These are phyloP conservation scores for Girardinichthys multiradiatus DNA, from an alignment of 2,113 vertebrate genomes.

Conservation along the genomic window DNA sequence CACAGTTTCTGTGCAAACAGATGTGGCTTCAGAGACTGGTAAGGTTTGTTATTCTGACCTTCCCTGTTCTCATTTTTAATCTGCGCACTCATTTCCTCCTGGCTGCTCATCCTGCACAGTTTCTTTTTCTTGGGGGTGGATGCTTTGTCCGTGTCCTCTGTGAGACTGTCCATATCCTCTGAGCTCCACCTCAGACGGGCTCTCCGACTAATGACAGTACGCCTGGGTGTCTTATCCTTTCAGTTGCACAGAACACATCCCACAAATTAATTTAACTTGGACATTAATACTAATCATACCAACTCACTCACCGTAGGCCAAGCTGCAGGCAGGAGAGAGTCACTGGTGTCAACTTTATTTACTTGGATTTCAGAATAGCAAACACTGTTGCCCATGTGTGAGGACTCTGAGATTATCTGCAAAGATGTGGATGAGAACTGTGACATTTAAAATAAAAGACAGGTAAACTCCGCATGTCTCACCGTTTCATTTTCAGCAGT, in stretches of 20 bases:
- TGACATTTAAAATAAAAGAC: neutral
- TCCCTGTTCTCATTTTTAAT: constrained; percentile 66
- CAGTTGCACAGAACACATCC: constrained; percentile 6
- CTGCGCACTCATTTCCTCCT: constrained; percentile 55
- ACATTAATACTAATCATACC: neutral
- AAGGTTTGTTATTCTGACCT: constrained; percentile 49
- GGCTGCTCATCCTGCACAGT: constrained; percentile 53
- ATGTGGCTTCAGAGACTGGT: neutral
- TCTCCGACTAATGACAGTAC: constrained; percentile 53
- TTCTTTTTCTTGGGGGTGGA: constrained; percentile 66
- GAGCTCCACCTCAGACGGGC: constrained; percentile 62
- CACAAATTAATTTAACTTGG: rapidly evolving
- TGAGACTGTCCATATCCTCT: constrained; percentile 54
- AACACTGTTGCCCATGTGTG: constrained; percentile 58
- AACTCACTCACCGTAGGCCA: constrained; percentile 69
- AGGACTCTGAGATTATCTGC: constrained; percentile 58
- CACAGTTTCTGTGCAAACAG: neutral
- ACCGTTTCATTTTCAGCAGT: constrained; percentile 59
- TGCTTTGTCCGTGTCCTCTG: constrained; percentile 37
- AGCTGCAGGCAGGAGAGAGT: constrained; percentile 19
- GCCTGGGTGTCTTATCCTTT: constrained; percentile 70
- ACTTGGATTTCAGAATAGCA: constrained; percentile 68
- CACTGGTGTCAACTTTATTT: constrained; percentile 55
- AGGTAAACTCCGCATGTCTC: neutral
- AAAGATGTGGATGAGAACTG: neutral